phyloP scores from a whole-genome alignment of 2,797 vertebrate genomes.

The Aphelocoma californica region DNA sequence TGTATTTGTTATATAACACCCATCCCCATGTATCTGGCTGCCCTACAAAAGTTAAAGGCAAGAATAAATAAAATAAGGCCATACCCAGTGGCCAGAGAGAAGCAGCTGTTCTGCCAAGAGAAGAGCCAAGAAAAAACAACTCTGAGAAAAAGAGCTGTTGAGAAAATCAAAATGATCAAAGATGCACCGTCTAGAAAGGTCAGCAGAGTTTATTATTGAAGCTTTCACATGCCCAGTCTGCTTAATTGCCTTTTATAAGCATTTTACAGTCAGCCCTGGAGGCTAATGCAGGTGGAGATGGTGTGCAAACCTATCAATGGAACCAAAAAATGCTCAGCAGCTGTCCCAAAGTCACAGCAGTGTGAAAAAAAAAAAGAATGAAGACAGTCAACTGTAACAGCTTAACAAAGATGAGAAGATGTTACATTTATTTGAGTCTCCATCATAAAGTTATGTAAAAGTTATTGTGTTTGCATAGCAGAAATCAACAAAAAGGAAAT shows the following conservation, averaged over 20 bases:
- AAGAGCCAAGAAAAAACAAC: slow-evolving; percentile 46
- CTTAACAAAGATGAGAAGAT: not conserved
- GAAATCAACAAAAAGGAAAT: not conserved
- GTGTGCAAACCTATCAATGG: not conserved
- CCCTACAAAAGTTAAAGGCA: slow-evolving; percentile 52
- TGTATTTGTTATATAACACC: slow-evolving; percentile 69
- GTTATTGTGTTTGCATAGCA: not conserved
- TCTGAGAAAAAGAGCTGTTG: slow-evolving; percentile 6
- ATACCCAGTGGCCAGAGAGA: slow-evolving; percentile 28
- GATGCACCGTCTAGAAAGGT: not conserved
- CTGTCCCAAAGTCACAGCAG: not conserved
- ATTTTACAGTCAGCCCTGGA: not conserved
- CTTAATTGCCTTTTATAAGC: not conserved
- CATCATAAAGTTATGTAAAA: not conserved
- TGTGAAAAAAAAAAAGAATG: not conserved
- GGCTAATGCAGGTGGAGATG: not conserved
- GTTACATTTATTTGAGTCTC: not conserved
- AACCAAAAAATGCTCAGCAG: not conserved
- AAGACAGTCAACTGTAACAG: not conserved
- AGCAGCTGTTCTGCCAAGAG: slow-evolving; percentile 61
- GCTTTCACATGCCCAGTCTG: not conserved
- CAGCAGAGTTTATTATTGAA: not conserved
- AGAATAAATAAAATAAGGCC: slow-evolving; percentile 60
- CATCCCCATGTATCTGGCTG: slow-evolving; percentile 67
- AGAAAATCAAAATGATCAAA: slow-evolving; percentile 50